Base-by-base conservation (phyloP, 2,113 vertebrate species). In the Probosciger aterrimus region DNA sequence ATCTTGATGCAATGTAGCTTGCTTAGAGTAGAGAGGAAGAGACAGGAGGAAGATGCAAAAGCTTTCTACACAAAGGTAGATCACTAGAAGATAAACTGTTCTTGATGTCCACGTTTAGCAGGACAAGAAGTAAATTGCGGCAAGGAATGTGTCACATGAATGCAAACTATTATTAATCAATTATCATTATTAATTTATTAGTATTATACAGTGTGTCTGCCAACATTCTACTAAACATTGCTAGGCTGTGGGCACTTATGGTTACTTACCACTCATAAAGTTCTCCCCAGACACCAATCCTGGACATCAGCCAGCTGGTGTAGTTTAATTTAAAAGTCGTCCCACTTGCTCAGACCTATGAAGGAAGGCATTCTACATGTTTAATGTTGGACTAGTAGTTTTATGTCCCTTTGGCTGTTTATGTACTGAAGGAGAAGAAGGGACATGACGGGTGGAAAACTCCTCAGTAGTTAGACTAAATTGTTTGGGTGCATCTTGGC, bases 161-260 rank as follows among this genome's bases (percentile, higher is more conserved):
- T 79, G 41, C 20, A 50, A 91, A 94, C 73, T 85, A 92, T 95
- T 90, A 93, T 82, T 93, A 96, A 95, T 93, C 81, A 96, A 95
- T 94, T 71, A 75, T 86, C 86, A 96, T 96, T 88, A 96, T 46
- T 96, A 89, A 96, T 96, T 95, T 93, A 94, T 95, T 82, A 91
- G 74, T 89, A 76, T 70, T 91, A 19, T 89, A 59, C 39, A 79
- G 82, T 8, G 2, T 39, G 70, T 79, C 83, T 97, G 95, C 93
- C 96, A 95, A 88, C 83, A 79, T 95, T 94, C 81, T 95, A 86
- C 83, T 92, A 87, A 94, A 84, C 62, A 30, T 30, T 91, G 69
- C 77, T 88, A 93, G 86, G 77, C 57, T 92, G 77, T 69, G 88
- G 90, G 86, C 80, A 94, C 90, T 95, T 81, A 65, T 31, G 77